These are phyloP conservation scores for Boulengeromyrus knoepffleri DNA, from an alignment of 2,113 vertebrate species.

Conservation along the genomic window DNA sequence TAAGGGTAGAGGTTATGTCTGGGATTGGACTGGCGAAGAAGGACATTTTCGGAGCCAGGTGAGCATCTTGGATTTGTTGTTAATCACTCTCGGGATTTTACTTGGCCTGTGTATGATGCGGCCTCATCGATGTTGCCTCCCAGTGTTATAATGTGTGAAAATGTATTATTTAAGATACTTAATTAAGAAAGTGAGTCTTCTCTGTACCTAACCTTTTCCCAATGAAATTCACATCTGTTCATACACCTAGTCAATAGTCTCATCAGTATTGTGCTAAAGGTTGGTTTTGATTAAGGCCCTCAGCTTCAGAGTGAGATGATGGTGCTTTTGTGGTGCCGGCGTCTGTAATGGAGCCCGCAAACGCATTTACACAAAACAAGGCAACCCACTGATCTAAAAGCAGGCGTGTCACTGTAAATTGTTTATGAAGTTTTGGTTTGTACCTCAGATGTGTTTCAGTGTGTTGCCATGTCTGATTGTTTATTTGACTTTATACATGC, in stretches of 20 bases:
- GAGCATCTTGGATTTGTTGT: conserved; percentile 38
- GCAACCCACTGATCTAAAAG: neutral
- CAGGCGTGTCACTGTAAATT: neutral
- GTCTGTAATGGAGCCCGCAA: neutral
- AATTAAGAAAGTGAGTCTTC: neutral
- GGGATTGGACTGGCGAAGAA: conserved; percentile 92
- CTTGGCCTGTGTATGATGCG: neutral
- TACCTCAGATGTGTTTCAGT: neutral
- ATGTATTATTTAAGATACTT: neutral
- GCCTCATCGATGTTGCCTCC: neutral
- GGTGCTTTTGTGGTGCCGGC: neutral
- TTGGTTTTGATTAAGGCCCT: neutral
- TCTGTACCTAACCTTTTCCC: neutral
- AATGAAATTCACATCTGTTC: neutral
- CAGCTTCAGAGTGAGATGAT: neutral
- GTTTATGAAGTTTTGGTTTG: neutral
- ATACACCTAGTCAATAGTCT: neutral
- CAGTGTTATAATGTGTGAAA: neutral
- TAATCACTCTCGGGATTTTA: neutral
- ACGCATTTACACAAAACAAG: neutral
- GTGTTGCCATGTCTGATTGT: neutral
- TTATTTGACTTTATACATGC: neutral
- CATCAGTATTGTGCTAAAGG: neutral
- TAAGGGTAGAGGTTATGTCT: conserved; percentile 81
- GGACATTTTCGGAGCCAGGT: conserved; percentile 93